Percentiles rank a stretch among this genome's conserved stretches.
These are phyloP conservation scores for Phenganax marumi DNA, from an alignment of 92 coral and sea anemone species.

Conservation along the genomic window DNA sequence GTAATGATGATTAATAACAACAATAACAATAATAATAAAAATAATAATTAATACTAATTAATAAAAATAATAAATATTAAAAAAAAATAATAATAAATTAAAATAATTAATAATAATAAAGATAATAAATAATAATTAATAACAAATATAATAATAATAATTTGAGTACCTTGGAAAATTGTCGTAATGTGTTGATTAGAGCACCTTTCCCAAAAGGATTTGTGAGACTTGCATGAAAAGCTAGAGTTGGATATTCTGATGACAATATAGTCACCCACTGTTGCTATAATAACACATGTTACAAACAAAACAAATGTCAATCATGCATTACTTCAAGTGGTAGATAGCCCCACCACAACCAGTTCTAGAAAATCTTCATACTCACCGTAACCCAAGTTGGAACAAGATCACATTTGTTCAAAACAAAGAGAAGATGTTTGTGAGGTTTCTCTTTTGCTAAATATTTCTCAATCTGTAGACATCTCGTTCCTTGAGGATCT, in stretches of 20 bases:
- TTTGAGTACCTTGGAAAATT: conserved; percentile 81
- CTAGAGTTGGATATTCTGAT: conserved; percentile 85
- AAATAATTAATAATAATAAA: neutral
- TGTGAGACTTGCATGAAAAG: conserved; percentile 95
- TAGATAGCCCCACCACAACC: neutral
- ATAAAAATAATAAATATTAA: too few species aligned
- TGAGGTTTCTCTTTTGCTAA: conserved; percentile 88
- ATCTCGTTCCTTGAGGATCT: conserved; percentile 95
- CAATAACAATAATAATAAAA: too few species aligned
- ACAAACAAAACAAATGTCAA: neutral
- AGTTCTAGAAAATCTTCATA: neutral
- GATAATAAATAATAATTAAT: neutral
- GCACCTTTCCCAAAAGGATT: conserved; percentile 99
- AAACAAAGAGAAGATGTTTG: conserved; percentile 86
- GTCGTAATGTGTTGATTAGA: conserved; percentile 82
- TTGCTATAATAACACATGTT: conserved; percentile 60
- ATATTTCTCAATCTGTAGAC: conserved; percentile 81
- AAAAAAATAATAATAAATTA: too few species aligned
- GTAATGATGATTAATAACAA: too few species aligned
- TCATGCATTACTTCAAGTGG: neutral
- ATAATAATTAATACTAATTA: too few species aligned
- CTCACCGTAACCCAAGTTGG: conserved; percentile 99
- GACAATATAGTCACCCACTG: conserved; percentile 95
- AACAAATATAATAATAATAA: neutral
- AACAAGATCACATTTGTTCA: conserved; percentile 95